Evolutionary conservation across 2,113 vertebrate genomes (phyloP).

Genomic region (Neogale vison): DNA sequence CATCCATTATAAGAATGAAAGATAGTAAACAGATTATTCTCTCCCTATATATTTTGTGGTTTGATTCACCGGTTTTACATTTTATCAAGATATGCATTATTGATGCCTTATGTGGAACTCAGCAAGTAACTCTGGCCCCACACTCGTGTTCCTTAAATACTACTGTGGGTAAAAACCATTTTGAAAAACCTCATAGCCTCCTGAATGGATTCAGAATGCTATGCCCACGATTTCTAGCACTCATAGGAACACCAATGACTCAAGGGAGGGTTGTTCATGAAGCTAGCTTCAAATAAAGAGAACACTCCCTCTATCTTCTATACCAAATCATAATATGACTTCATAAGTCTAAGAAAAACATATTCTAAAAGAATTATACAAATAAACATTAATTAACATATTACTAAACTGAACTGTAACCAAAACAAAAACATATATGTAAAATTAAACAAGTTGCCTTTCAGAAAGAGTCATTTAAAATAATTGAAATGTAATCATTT

Average conservation of each 20-base stretch:
- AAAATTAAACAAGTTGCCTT: constrained; percentile 52
- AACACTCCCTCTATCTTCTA: background rate
- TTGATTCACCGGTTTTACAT: background rate
- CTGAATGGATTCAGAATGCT: constrained; percentile 4
- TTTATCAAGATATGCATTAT: background rate
- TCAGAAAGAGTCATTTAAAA: constrained; percentile 57
- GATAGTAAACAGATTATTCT: background rate
- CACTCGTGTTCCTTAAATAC: background rate
- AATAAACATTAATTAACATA: constrained; percentile 41
- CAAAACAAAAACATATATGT: constrained; percentile 46
- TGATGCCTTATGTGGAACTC: background rate
- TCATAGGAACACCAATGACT: background rate
- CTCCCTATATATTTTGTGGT: background rate
- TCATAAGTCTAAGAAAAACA: background rate
- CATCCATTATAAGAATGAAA: background rate
- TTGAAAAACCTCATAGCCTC: background rate
- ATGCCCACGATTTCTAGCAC: constrained; percentile 1
- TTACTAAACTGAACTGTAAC: background rate
- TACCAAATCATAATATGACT: background rate
- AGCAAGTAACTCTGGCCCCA: background rate
- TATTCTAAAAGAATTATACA: background rate
- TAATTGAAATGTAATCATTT: constrained; percentile 61
- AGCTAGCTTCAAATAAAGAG: background rate
- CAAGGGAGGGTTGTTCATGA: background rate
- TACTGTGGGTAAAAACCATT: background rate